Conservation (phyloP, 2,888 invertebrate species). For the Diadegma fenestrale region DNA sequence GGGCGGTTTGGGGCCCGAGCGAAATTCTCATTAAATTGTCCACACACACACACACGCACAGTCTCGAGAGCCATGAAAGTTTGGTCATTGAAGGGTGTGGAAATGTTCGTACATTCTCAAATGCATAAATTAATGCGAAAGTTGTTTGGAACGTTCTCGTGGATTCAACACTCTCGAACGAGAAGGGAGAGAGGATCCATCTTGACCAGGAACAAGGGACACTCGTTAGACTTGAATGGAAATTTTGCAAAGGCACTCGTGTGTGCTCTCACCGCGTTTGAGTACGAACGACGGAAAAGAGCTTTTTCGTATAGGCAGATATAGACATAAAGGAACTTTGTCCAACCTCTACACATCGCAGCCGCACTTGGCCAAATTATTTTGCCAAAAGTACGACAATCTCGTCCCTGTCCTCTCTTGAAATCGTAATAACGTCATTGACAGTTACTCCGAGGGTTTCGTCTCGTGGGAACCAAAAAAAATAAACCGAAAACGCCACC, state of each 20-base stretch:
- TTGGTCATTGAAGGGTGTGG: conserved; percentile 32
- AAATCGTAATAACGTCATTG: conserved; percentile 46
- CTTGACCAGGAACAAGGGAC: conserved; percentile 58
- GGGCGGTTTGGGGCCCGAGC: background rate
- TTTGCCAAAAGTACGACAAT: conserved; percentile 6
- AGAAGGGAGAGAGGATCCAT: conserved; percentile 19
- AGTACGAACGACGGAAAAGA: conserved; percentile 17
- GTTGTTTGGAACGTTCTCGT: conserved; percentile 18
- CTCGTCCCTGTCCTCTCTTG: conserved; percentile 6
- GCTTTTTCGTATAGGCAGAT: conserved; percentile 28
- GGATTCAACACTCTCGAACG: conserved; percentile 25
- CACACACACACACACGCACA: background rate
- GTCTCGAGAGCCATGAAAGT: conserved; percentile 33
- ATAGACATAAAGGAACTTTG: conserved; percentile 9
- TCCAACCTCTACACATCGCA: background rate
- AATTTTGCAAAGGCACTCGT: conserved; percentile 48
- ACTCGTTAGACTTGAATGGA: conserved; percentile 59
- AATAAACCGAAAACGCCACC: background rate
- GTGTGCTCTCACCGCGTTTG: conserved; percentile 16
- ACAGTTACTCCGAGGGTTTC: conserved; percentile 6
- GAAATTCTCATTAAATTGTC: conserved; percentile 38
- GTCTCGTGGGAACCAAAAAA: conserved; percentile 5
- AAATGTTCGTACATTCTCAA: conserved; percentile 27
- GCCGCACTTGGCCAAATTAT: conserved; percentile 21
- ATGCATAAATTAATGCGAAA: conserved; percentile 48